Evolutionary conservation across 2,113 vertebrate genomes (phyloP).

Genomic region (Glaucidium brasilianum): DNA sequence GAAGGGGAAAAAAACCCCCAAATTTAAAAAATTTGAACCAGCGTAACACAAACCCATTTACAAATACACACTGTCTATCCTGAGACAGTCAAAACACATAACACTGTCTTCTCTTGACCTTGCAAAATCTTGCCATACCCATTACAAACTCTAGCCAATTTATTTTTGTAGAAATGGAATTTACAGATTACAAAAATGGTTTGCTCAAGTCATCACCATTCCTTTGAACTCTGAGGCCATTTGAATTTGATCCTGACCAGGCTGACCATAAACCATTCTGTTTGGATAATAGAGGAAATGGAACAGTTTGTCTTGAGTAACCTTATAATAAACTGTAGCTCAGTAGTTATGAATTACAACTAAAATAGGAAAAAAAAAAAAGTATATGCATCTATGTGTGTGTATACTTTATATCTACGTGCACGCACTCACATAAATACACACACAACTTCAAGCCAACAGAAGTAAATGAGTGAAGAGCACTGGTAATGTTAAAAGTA

Average conservation of each 20-base stretch:
- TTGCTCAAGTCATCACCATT: slow-evolving; percentile 28
- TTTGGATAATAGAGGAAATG: slow-evolving; percentile 64
- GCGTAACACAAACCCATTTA: background rate
- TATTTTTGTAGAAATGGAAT: slow-evolving; percentile 50
- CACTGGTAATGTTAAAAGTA: background rate
- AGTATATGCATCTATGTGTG: rapidly evolving
- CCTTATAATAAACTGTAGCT: slow-evolving; percentile 55
- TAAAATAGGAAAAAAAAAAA: background rate
- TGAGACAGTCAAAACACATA: slow-evolving; percentile 19
- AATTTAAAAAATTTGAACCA: background rate
- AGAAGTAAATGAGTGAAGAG: background rate
- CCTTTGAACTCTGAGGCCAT: slow-evolving; percentile 61
- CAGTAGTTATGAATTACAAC: slow-evolving; percentile 45
- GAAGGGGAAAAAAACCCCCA: rapidly evolving
- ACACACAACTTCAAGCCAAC: background rate
- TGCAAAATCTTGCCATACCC: slow-evolving; percentile 36
- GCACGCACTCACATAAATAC: background rate
- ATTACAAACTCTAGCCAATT: background rate
- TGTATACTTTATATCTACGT: background rate
- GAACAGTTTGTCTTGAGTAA: slow-evolving; percentile 55
- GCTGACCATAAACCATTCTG: slow-evolving; percentile 42
- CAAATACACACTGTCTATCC: background rate
- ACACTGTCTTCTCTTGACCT: slow-evolving; percentile 14
- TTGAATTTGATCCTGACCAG: slow-evolving; percentile 50
- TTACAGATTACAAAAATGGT: slow-evolving; percentile 64